Base-by-base conservation (phyloP, 92 coral and sea anemone species). In the Porites rus region DNA sequence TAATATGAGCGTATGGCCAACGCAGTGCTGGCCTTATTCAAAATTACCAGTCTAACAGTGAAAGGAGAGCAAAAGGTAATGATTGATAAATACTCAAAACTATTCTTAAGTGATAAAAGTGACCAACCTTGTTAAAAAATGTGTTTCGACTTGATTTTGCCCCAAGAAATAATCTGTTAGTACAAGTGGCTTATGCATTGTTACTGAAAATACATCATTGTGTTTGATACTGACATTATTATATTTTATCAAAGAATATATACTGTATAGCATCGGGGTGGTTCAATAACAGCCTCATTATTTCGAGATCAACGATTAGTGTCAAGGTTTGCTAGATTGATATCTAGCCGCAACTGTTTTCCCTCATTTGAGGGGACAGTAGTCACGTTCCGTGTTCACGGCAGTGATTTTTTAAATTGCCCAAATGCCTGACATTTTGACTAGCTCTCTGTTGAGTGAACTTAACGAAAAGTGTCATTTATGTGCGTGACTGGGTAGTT, bases 381-480 rank as follows among this genome's bases (percentile, higher is more conserved):
- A 69, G 86, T 81, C 75, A 74, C 77, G 69, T 81, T 70, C 77
- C 31, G 56, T 46, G 65, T 24, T 59, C 67, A 3, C 13, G n/a
- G 14, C 58, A 1, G 31, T 22, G 52, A 17, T 22, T 28, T 56
- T 65, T 38, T 38, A 38, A 72, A 11, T 16, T 53, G 60, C 10
- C 10, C 56, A 50, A 14, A 69, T 14, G 19, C 25, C 28, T 6
- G 46, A 79, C 50, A 31, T 65, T 79, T 79, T 79, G 43, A 64
- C 64, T 51, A 17, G 25, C 28, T 24, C 14, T 74, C 46, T 31
- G 10, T 25, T 31, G 8, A 28, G 14, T 28, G 19, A 17, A 38
- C 53, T 10, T 13, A 2, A 54, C 60, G 60, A 13, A 10, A 54
- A 54, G 11, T 56, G 61, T 56, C 3, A 56, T 56, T 56, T 10